phyloP scores from a whole-genome alignment of 1,140 invertebrate species.

The Bombus cullumanus region DNA sequence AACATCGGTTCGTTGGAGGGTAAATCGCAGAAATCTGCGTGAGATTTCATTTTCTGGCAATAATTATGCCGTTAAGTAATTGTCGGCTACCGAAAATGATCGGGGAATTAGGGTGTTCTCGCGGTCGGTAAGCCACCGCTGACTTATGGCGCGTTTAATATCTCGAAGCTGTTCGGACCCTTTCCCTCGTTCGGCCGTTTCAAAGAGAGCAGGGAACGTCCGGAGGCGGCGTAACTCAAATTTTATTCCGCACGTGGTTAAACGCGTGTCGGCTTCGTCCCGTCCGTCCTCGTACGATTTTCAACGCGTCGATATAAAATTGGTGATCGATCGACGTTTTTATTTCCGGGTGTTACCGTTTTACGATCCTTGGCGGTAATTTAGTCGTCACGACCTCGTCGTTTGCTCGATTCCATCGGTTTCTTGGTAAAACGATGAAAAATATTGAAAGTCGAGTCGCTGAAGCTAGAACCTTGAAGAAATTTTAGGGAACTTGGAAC shows the following conservation, averaged over 20 bases:
- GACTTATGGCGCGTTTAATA: conserved; percentile 48
- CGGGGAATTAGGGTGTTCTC: conserved; percentile 34
- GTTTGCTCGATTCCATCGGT: not conserved
- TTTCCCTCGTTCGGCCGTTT: not conserved
- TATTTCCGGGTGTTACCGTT: conserved; percentile 48
- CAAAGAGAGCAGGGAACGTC: not conserved
- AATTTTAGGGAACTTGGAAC: not conserved
- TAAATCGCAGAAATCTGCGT: conserved; percentile 17
- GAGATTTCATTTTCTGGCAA: conserved; percentile 23
- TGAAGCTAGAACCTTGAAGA: not conserved
- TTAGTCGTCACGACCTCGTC: too few species aligned
- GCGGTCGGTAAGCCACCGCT: not conserved
- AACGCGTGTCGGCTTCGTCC: not conserved
- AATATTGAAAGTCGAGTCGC: not conserved
- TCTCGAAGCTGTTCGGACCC: not conserved
- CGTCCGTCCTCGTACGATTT: conserved; percentile 11
- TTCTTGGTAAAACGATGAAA: not conserved
- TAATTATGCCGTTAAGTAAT: conserved; percentile 60
- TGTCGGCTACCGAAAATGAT: conserved; percentile 43
- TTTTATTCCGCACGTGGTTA: conserved; percentile 51
- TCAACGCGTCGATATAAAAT: conserved; percentile 54
- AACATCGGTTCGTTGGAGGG: not conserved
- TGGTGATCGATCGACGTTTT: conserved; percentile 62
- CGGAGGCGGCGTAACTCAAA: conserved; percentile 45
- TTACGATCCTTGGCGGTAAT: conserved; percentile 24